phyloP scores from a whole-genome alignment of 1,140 invertebrate genomes.

The Eufriesea mexicana region DNA sequence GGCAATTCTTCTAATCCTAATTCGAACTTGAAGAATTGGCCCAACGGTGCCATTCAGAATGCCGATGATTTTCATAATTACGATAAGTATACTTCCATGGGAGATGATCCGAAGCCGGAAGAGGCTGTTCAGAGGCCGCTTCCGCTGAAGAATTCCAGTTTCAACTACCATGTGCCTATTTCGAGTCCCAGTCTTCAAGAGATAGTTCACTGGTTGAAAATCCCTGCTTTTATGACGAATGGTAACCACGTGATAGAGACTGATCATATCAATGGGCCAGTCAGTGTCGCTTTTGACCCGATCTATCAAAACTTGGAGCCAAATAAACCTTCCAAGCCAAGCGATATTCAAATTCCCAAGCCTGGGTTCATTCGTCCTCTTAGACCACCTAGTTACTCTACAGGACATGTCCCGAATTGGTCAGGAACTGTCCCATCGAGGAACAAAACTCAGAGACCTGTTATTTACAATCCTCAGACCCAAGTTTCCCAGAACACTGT shows the following conservation, averaged over 20 bases:
- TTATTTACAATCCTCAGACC: conserved; percentile 52
- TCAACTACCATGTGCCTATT: conserved; percentile 43
- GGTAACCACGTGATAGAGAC: conserved; percentile 44
- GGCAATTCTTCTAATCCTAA: too few species aligned
- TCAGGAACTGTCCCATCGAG: not conserved
- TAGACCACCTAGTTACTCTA: not conserved
- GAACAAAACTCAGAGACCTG: conserved; percentile 21
- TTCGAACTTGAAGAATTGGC: conserved; percentile 73
- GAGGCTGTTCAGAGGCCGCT: not conserved
- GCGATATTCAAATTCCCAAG: not conserved
- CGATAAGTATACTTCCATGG: conserved; percentile 74
- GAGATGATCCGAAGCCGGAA: conserved; percentile 26
- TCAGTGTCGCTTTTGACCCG: conserved; percentile 59
- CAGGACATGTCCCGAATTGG: not conserved
- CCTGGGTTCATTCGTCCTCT: conserved; percentile 14
- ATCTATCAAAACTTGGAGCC: conserved; percentile 65
- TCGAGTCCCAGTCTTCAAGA: conserved; percentile 59
- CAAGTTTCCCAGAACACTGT: conserved; percentile 77
- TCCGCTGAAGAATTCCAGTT: not conserved
- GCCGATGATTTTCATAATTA: conserved; percentile 75
- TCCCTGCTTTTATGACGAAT: conserved; percentile 66
- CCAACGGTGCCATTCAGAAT: conserved; percentile 66
- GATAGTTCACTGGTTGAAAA: conserved; percentile 74
- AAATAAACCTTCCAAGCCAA: conserved; percentile 59
- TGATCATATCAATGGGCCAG: conserved; percentile 31